Conservation (phyloP, 2,113 vertebrate species). For the Daboia siamensis region DNA sequence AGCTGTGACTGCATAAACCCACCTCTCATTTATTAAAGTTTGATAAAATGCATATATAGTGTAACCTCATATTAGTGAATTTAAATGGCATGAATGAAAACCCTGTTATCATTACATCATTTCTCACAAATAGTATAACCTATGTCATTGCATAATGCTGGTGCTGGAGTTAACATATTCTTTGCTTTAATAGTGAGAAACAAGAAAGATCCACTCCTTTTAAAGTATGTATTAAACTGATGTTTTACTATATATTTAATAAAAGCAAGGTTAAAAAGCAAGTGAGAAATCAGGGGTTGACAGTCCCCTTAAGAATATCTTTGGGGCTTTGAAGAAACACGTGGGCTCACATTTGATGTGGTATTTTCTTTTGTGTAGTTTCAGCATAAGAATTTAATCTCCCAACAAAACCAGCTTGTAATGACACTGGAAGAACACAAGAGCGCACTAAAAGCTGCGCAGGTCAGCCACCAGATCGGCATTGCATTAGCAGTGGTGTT, state of each 20-base stretch:
- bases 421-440: conserved; percentile 97
- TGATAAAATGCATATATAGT: not conserved
- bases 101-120: not conserved
- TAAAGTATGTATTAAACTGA: not conserved
- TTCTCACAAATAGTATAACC: not conserved
- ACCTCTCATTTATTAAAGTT: not conserved
- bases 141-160: not conserved
- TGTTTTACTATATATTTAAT: not conserved
- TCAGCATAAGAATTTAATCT: conserved; percentile 90
- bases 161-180: not conserved
- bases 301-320: not conserved
- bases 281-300: not conserved
- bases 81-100: not conserved
- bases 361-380: conserved; percentile 78
- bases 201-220: not conserved
- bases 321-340: not conserved
- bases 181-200: not conserved
- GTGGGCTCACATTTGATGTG: conserved; percentile 49
- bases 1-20: not conserved
- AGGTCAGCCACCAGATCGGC: conserved; percentile 80
- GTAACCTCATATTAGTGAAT: not conserved
- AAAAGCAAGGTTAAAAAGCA: not conserved
- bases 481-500: not conserved
- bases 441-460: conserved; percentile 92
- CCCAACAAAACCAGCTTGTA: conserved; percentile 85